Percentiles rank a stretch among this genome's conserved stretches.
These are phyloP conservation scores for Asteroscopus sphinx DNA, from an alignment of 2,888 invertebrate genomes.

Conservation along the genomic window DNA sequence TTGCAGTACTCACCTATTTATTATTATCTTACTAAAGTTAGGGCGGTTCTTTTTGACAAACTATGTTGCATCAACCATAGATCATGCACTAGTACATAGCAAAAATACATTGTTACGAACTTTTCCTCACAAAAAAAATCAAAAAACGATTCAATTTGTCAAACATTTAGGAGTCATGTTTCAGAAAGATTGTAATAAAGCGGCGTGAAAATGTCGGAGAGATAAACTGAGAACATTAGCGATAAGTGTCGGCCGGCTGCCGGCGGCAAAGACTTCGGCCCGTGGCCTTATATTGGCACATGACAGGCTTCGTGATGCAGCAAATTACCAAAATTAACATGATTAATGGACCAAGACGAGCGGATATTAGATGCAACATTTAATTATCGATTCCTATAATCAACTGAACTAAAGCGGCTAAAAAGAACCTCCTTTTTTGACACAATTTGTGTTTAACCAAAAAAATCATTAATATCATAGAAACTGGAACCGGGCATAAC, in stretches of 20 bases:
- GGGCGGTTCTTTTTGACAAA: too few species aligned
- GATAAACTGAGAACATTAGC: constrained; percentile 33
- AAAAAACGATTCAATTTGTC: constrained; percentile 26
- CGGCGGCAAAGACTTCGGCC: constrained; percentile 12
- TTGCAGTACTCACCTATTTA: too few species aligned
- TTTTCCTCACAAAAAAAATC: too few species aligned
- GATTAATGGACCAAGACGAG: constrained; percentile 43
- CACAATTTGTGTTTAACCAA: too few species aligned
- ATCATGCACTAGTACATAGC: not conserved
- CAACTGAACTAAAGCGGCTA: too few species aligned
- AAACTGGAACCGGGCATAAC: too few species aligned
- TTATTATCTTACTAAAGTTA: too few species aligned
- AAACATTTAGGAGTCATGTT: constrained; percentile 32
- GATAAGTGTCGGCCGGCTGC: constrained; percentile 25
- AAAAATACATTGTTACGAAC: too few species aligned
- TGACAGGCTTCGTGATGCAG: constrained; percentile 49
- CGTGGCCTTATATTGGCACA: constrained; percentile 17
- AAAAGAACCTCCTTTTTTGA: too few species aligned
- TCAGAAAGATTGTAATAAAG: constrained; percentile 23
- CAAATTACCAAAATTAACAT: constrained; percentile 44
- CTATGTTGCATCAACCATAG: too few species aligned
- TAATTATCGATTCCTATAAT: too few species aligned
- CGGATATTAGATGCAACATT: constrained; percentile 7
- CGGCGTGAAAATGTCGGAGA: constrained; percentile 16
- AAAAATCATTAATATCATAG: too few species aligned